Evolutionary conservation across 2,888 invertebrate genomes (phyloP).

Genomic region (Lordiphosa andalusiaca): DNA sequence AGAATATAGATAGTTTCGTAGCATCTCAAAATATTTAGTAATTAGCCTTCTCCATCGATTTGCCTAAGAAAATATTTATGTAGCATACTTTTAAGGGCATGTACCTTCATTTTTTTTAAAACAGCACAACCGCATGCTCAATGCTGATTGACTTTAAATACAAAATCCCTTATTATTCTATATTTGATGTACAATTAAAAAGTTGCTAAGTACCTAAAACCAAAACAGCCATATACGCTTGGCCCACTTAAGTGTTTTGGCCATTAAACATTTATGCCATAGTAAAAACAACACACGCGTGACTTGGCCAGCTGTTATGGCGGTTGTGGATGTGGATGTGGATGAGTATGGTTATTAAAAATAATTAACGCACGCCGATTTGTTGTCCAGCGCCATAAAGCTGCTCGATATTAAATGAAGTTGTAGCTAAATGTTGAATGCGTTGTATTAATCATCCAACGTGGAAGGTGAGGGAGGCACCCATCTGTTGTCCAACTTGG

Average conservation of each 20-base stretch:
- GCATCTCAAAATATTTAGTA: no score
- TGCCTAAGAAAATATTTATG: no score
- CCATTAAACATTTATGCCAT: slow-evolving; percentile 60
- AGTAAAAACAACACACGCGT: slow-evolving; percentile 48
- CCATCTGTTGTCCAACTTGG: slow-evolving; percentile 45
- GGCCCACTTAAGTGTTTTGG: slow-evolving; percentile 50
- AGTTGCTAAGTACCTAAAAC: slow-evolving; percentile 7
- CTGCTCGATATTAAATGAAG: slow-evolving; percentile 42
- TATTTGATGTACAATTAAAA: not conserved
- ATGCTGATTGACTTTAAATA: no score
- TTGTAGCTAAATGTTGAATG: slow-evolving; percentile 52
- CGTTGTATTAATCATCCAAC: slow-evolving; percentile 33
- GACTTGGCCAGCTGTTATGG: slow-evolving; percentile 51
- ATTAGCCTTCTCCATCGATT: no score
- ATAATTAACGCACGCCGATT: slow-evolving; percentile 67
- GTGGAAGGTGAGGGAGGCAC: not conserved
- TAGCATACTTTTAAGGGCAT: no score
- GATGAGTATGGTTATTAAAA: slow-evolving; percentile 54
- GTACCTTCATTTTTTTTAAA: no score
- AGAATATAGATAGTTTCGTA: no score
- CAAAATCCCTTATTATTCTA: no score
- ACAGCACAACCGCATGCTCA: no score
- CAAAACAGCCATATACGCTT: slow-evolving; percentile 16
- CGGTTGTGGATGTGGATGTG: slow-evolving; percentile 27
- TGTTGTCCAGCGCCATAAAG: slow-evolving; percentile 51